Evolutionary conservation across 64 coral and sea anemone genomes (phyloP), one percentile per base, ranked within the genome.

Genomic region (Montipora foliosa): DNA sequence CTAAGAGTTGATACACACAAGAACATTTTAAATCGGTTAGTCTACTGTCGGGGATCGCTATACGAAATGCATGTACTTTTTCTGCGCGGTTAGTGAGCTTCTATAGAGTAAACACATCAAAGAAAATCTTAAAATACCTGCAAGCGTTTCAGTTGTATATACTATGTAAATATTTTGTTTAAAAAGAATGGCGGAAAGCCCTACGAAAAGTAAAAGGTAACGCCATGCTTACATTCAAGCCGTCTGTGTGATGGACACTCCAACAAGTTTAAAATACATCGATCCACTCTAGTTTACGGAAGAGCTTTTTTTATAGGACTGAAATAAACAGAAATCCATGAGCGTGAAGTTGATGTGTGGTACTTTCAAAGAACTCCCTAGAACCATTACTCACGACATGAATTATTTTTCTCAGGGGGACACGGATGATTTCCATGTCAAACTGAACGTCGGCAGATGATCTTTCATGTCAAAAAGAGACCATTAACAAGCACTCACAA

Each of bases 161-260:
- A 71, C 61, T 19, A 15, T 86, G 82, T 86, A 86, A 86, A 86
- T 86, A 86, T 70, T 86, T 86, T 86, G 82, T 86, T 8, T 37
- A 84, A 50, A 72, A 86, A 86, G 71, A 47, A 68, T 86, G 66
- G 64, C 8, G 66, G 66, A 70, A 86, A 86, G 82, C 82, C 66
- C 71, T 86, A 86, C 71, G 82, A 71, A 71, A 37, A 19, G 19
- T 86, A 44, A 49, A 86, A 86, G 45, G 19, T 70, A 12, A 17
- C 9, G 49, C 44, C 44, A 70, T 68, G 66, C 82, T 86, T 72
- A n/a, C 66, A 86, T 86, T 72, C 67, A 71, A 86, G 9, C 82
- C n/a, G 64, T 86, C 82, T 49, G 66, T 86, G 8, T 86, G 62
- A 86, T 86, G 70, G 82, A 71, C 82, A 24, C 3, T 37, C 21